phyloP scores from a whole-genome alignment of 1,140 invertebrate genomes.

The Potamilus streckersoni region DNA sequence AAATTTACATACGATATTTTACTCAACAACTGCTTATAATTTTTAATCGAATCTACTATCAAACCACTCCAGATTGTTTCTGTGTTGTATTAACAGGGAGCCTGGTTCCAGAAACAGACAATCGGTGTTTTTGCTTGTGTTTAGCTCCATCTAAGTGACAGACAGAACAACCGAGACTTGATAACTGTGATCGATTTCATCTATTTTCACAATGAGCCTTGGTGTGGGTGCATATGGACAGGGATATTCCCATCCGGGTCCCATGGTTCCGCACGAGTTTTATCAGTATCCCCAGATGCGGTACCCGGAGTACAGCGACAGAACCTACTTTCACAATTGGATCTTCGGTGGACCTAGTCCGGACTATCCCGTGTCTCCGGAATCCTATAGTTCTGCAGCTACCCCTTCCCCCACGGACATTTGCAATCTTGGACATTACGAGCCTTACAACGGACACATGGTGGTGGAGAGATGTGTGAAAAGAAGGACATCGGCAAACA shows the following conservation, averaged over 20 bases:
- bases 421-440: constrained; percentile 42
- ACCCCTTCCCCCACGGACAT: constrained; percentile 21
- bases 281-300: constrained; percentile 8
- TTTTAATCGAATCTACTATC: constrained; percentile 20
- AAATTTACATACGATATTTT: constrained; percentile 23
- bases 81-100: constrained; percentile 12
- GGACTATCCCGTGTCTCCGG: constrained; percentile 7
- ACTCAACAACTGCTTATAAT: constrained; percentile 21
- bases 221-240: constrained; percentile 27
- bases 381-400: constrained; percentile 12
- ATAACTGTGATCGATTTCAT: constrained; percentile 13
- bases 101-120: constrained; percentile 20
- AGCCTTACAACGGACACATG: constrained; percentile 32
- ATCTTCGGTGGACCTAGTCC: constrained; percentile 12
- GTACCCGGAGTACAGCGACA: constrained; percentile 14
- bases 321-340: constrained; percentile 23
- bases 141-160: constrained; percentile 28
- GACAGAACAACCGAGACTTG: constrained; percentile 20
- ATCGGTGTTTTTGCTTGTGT: constrained; percentile 14
- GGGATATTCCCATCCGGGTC: constrained; percentile 16
- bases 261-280: constrained; percentile 20
- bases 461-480: constrained; percentile 46
- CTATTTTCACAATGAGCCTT: constrained; percentile 23
- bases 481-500: constrained; percentile 75
- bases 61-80: constrained; percentile 29